These are phyloP conservation scores for Martes martes DNA, from an alignment of 2,113 vertebrate genomes.

Conservation along the genomic window DNA sequence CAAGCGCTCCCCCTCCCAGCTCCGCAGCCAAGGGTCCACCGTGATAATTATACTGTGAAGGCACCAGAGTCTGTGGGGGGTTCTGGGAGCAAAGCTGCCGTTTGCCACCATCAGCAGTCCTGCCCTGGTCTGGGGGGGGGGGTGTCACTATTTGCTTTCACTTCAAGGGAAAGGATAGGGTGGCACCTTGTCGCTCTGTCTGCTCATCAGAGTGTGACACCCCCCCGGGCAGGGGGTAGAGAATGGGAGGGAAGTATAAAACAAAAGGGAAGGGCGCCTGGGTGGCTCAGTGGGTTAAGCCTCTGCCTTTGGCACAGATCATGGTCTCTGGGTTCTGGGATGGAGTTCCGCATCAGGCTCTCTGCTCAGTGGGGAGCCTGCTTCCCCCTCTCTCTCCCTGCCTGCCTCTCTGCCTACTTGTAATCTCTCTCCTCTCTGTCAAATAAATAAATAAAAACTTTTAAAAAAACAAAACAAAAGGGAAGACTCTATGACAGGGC, in stretches of 20 bases:
- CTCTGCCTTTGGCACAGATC: too few relatives aligned
- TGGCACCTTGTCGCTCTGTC: background rate
- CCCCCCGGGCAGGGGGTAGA: background rate
- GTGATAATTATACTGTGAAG: background rate
- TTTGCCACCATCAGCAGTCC: background rate
- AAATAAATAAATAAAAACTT: too few relatives aligned
- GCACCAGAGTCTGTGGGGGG: rapidly evolving
- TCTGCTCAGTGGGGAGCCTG: too few relatives aligned
- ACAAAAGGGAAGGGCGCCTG: background rate
- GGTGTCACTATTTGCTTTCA: background rate
- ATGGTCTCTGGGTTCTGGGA: too few relatives aligned
- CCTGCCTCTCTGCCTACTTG: too few relatives aligned
- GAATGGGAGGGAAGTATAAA: background rate
- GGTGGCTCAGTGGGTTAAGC: too few relatives aligned
- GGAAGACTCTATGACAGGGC: background rate
- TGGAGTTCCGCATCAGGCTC: too few relatives aligned
- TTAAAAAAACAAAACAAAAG: background rate
- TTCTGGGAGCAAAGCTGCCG: background rate
- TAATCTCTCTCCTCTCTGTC: too few relatives aligned
- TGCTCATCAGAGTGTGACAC: background rate
- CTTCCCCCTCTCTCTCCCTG: too few relatives aligned
- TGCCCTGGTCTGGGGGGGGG: rapidly evolving
- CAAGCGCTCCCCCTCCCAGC: background rate
- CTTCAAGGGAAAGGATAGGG: background rate
- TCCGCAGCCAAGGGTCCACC: rapidly evolving